Percentiles rank a stretch among this genome's conserved stretches.
Evolutionary conservation across 2,888 invertebrate genomes (phyloP).

Genomic region (Parnassius glacialis): DNA sequence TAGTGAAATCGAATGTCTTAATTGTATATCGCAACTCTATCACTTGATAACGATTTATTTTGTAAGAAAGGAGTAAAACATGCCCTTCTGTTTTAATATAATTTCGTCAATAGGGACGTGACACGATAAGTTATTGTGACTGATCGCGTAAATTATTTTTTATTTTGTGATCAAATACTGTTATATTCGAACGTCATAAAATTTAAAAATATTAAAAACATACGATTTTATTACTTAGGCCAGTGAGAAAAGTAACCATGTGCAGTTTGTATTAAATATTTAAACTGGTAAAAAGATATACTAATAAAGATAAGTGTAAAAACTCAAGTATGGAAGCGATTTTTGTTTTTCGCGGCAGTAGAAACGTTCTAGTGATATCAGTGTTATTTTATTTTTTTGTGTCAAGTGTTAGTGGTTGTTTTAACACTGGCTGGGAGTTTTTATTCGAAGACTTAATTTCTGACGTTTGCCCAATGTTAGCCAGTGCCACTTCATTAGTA

Average conservation of each 20-base stretch:
- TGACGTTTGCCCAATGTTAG: conserved; percentile 56
- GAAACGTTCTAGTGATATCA: conserved; percentile 39
- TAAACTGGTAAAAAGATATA: conserved; percentile 17
- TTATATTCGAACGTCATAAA: conserved; percentile 8
- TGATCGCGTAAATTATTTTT: conserved; percentile 26
- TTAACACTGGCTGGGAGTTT: conserved; percentile 58
- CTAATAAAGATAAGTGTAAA: neutral
- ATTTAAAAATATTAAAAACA: too few relatives aligned
- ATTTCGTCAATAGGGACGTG: conserved; percentile 48
- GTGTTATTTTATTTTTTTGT: conserved; percentile 41
- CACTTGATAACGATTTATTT: conserved; percentile 21
- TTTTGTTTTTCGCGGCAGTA: conserved; percentile 33
- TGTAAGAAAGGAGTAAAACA: conserved; percentile 25
- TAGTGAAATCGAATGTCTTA: neutral
- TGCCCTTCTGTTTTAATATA: conserved; percentile 22
- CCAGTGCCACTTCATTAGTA: conserved; percentile 47
- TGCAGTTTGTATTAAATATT: neutral
- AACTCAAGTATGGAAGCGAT: conserved; percentile 16
- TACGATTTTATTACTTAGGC: too few relatives aligned
- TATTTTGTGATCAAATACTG: conserved; percentile 29
- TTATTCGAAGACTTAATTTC: conserved; percentile 55
- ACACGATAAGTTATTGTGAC: conserved; percentile 47
- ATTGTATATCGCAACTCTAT: conserved; percentile 19
- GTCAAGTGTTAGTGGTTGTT: conserved; percentile 47
- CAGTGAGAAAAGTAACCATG: conserved; percentile 6